Conservation (phyloP, 2,113 vertebrate genomes). For the Hiodon alosoides region DNA sequence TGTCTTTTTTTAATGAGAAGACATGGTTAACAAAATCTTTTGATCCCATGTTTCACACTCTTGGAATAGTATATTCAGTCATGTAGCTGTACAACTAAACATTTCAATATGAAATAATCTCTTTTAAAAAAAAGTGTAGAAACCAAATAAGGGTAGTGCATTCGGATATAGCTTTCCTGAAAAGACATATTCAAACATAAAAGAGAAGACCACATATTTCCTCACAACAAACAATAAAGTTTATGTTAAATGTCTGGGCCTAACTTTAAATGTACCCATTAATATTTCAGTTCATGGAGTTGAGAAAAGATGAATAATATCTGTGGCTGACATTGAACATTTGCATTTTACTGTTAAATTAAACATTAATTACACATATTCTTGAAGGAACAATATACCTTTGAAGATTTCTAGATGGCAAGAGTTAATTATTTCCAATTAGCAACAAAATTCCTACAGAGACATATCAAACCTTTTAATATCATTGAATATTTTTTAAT, state of each 20-base stretch:
- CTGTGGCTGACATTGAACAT: slow-evolving; percentile 40
- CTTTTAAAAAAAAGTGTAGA: background rate
- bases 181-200: slow-evolving; percentile 39
- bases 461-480: slow-evolving; percentile 39
- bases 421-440: slow-evolving; percentile 55
- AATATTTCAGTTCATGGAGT: slow-evolving; percentile 53
- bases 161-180: slow-evolving; percentile 18
- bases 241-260: slow-evolving; percentile 41
- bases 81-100: background rate
- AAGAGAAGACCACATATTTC: slow-evolving; percentile 36
- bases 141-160: background rate
- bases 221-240: slow-evolving; percentile 38
- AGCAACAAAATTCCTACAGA: slow-evolving; percentile 45
- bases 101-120: background rate
- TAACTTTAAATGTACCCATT: slow-evolving; percentile 48
- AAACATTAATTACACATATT: slow-evolving; percentile 52
- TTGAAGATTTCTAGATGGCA: slow-evolving; percentile 41
- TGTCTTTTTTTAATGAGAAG: background rate
- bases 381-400: slow-evolving; percentile 48
- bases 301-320: slow-evolving; percentile 46
- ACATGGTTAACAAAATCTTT: slow-evolving; percentile 3
- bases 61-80: background rate
- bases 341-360: slow-evolving; percentile 55
- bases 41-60: slow-evolving; percentile 1
- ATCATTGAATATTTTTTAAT: slow-evolving; percentile 25